Evolutionary conservation across 2,888 invertebrate genomes (phyloP), one percentile per base, ranked within the genome.

Genomic region (Arge pagana): DNA sequence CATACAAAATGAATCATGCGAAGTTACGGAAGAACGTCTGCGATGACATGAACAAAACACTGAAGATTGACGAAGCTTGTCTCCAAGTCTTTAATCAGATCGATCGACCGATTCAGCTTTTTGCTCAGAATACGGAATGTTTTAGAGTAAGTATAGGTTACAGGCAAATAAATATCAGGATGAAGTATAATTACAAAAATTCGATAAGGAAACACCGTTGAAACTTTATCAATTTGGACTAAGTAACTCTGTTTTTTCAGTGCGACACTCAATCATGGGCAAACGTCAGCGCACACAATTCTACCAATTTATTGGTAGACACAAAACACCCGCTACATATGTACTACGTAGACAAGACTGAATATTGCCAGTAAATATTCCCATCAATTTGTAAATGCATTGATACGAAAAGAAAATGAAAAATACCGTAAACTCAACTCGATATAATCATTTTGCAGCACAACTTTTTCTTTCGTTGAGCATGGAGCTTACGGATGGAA

Each of bases 401-500:
- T 4, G 2, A 18, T 2, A 45, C 15, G 26, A 23, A 37, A 42
- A 37, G 33, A 41, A 39, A 11, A 54, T 26, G 6, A 15, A 40
- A 18, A 11, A 37, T 10, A 48, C 24, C 50, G 30, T n/a, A 13
- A 18, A 33, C 26, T 16, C 8, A 24, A 48, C 10, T 33, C 13
- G 1, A 33, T 35, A 18, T 28, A 8, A 11, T 53, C 42, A n/a
- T 57, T 51, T 57, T 62, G 48, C 49, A 76, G 76, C 21, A 55
- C 50, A 11, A 60, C 63, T 1, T 71, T 64, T 42, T 54, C 51
- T 24, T 77, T 78, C 50, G 66, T 65, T 50, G 74, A 79, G 53
- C 67, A 77, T 58, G 78, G 78, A 5, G 60, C 63, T 36, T 79
- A 78, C 58, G 68, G 71, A 24, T 76, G 76, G 75, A 76, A 77